phyloP scores from a whole-genome alignment of 2,113 vertebrate genomes.

The Hemicordylus capensis region DNA sequence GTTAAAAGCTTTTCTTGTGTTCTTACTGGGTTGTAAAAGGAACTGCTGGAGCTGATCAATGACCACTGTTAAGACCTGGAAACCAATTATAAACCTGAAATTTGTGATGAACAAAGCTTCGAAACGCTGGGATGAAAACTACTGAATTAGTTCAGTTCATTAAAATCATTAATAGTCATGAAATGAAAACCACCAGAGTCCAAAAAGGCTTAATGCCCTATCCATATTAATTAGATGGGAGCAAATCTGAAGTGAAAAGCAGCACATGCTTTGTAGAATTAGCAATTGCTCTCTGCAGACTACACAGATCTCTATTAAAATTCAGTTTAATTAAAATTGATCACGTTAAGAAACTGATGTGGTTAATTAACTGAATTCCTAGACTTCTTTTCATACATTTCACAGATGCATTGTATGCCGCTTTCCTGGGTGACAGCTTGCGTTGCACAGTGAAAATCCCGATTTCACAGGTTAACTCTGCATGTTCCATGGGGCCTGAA shows the following conservation, averaged over 20 bases:
- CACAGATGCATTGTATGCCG: constrained; percentile 85
- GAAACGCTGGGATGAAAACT: constrained; percentile 93
- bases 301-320: constrained; percentile 95
- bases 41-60: constrained; percentile 86
- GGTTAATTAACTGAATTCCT: constrained; percentile 98
- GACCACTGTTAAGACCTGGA: constrained; percentile 86
- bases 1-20: constrained; percentile 76
- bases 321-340: constrained; percentile 99
- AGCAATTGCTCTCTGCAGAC: constrained; percentile 89
- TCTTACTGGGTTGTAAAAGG: constrained; percentile 77
- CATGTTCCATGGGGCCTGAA: constrained; percentile 56
- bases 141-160: constrained; percentile 99
- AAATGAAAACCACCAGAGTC: constrained; percentile 98
- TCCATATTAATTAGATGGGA: constrained; percentile 99
- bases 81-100: constrained; percentile 89
- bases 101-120: constrained; percentile 90
- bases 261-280: constrained; percentile 89
- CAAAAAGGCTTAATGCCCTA: constrained; percentile 98
- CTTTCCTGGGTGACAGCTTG: constrained; percentile 77
- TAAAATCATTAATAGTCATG: constrained; percentile 99
- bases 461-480: constrained; percentile 77
- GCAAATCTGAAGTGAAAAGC: constrained; percentile 96
- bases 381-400: constrained; percentile 87
- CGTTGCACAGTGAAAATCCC: constrained; percentile 67
- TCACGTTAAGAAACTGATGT: constrained; percentile 99